These are phyloP conservation scores for Sialia sialis DNA, from an alignment of 2,113 vertebrate species.

Conservation along the genomic window DNA sequence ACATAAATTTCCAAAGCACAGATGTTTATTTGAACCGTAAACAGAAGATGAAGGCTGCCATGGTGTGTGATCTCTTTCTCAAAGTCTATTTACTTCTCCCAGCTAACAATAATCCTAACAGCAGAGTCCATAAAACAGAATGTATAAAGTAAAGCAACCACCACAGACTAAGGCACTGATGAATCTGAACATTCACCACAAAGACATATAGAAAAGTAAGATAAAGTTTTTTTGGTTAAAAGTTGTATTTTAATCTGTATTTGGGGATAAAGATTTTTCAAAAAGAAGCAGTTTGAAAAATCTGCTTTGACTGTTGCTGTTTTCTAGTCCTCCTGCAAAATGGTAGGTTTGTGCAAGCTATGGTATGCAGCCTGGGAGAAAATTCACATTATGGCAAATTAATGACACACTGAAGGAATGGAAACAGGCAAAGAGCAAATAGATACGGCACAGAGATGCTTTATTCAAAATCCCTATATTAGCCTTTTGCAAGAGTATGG, in stretches of 20 bases:
- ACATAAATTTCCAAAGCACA: background rate
- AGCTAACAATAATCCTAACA: background rate
- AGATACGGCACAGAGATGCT: background rate
- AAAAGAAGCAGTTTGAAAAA: background rate
- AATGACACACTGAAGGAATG: background rate
- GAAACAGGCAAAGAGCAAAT: background rate
- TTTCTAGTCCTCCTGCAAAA: background rate
- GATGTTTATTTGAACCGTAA: slow-evolving; percentile 5
- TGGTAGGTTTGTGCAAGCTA: background rate
- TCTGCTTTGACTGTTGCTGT: background rate
- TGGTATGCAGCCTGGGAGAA: background rate
- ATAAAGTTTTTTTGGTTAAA: background rate
- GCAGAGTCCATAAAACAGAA: background rate
- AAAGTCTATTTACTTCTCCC: slow-evolving; percentile 23
- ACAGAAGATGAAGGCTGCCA: slow-evolving; percentile 54
- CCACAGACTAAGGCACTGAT: background rate
- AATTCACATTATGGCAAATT: background rate
- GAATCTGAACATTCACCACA: background rate
- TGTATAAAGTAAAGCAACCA: background rate
- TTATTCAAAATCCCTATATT: background rate
- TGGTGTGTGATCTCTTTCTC: slow-evolving; percentile 25
- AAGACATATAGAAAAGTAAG: background rate
- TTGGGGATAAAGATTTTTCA: background rate
- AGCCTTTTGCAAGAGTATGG: background rate
- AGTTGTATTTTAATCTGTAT: background rate